Evolutionary conservation across 2,888 invertebrate genomes (phyloP).

Genomic region (Emmelina monodactyla): DNA sequence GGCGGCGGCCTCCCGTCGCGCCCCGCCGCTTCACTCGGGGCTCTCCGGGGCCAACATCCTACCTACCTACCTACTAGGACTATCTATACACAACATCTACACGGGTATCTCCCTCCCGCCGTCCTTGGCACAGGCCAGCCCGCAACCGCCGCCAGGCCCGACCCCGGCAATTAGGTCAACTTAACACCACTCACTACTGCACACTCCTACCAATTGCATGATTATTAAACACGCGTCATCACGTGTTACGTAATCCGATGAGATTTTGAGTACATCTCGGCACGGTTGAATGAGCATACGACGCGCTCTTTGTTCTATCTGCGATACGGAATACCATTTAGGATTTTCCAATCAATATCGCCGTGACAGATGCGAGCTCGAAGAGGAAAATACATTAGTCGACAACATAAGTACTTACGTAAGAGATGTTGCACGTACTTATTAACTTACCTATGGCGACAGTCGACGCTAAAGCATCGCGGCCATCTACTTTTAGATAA

Average conservation of each 20-base stretch:
- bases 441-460: too few relatives aligned
- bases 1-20: conserved; percentile 33
- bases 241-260: neutral
- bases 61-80: conserved; percentile 9
- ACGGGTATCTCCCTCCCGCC: conserved; percentile 10
- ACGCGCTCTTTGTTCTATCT: too few relatives aligned
- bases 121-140: conserved; percentile 4
- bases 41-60: conserved; percentile 22
- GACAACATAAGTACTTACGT: too few relatives aligned
- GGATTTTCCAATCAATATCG: too few relatives aligned
- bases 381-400: too few relatives aligned
- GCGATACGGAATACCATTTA: too few relatives aligned
- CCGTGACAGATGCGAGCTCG: too few relatives aligned
- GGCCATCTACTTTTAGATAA: too few relatives aligned
- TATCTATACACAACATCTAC: conserved; percentile 5
- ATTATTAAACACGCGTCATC: neutral
- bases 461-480: too few relatives aligned
- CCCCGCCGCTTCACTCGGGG: conserved; percentile 34
- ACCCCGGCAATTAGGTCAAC: conserved; percentile 13
- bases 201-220: neutral
- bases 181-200: neutral
- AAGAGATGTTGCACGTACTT: too few relatives aligned
- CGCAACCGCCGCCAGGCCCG: neutral
- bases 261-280: neutral
- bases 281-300: too few relatives aligned